Evolutionary conservation across 1,140 invertebrate genomes (phyloP).

Genomic region (Pomacea maculata): DNA sequence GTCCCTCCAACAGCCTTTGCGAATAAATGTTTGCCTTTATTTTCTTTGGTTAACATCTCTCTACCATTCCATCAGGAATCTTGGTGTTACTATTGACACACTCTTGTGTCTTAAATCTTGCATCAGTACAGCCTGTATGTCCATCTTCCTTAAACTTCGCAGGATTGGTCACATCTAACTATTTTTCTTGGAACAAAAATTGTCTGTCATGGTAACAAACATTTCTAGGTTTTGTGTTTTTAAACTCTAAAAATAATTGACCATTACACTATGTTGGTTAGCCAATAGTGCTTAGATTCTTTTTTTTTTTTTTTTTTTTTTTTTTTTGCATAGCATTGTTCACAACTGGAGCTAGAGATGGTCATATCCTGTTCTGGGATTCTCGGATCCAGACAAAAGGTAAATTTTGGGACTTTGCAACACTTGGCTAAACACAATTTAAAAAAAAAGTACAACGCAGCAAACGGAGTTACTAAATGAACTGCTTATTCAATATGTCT

Average conservation of each 20-base stretch:
- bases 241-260: background rate
- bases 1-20: no score
- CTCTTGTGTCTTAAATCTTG: no score
- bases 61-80: no score
- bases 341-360: constrained; percentile 85
- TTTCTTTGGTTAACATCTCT: no score
- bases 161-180: background rate
- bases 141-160: background rate
- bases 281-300: background rate
- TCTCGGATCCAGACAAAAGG: constrained; percentile 66
- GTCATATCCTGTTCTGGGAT: constrained; percentile 86
- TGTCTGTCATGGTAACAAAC: background rate
- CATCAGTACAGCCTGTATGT: no score
- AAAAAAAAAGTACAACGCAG: background rate
- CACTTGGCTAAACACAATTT: background rate
- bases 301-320: constrained; percentile 14
- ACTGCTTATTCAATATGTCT: background rate
- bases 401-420: constrained; percentile 21
- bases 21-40: no score
- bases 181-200: background rate
- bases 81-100: no score
- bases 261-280: background rate
- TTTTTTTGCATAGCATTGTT: constrained; percentile 73
- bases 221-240: background rate
- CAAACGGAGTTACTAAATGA: background rate